Conservation (phyloP, 2,888 invertebrate genomes). For the Aphodius granarius region DNA sequence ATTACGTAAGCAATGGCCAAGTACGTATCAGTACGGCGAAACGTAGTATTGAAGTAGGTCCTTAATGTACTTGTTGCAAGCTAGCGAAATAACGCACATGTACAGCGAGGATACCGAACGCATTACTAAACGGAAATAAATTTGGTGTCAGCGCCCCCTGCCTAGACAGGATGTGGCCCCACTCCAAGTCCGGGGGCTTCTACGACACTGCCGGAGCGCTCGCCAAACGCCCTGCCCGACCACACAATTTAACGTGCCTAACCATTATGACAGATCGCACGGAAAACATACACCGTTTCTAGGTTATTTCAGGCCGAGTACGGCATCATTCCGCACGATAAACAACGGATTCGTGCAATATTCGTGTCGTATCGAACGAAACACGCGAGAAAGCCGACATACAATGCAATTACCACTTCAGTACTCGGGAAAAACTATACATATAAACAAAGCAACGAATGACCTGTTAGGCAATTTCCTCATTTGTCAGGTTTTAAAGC, state of each 20-base stretch:
- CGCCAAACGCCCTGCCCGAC: slow-evolving; percentile 39
- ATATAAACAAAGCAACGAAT: slow-evolving; percentile 53
- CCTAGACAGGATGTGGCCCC: slow-evolving; percentile 44
- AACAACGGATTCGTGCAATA: neutral
- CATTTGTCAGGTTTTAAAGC: slow-evolving; percentile 40
- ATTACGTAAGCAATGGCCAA: neutral
- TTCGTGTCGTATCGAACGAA: neutral
- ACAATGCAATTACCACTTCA: slow-evolving; percentile 25
- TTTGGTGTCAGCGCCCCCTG: slow-evolving; percentile 46
- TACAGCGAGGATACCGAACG: slow-evolving; percentile 7
- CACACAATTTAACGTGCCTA: slow-evolving; percentile 31
- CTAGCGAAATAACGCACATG: slow-evolving; percentile 17
- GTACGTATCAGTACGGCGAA: neutral
- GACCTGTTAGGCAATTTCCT: slow-evolving; percentile 55
- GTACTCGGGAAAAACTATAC: slow-evolving; percentile 29
- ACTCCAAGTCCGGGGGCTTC: slow-evolving; percentile 50
- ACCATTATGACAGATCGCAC: slow-evolving; percentile 38
- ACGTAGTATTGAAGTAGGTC: neutral
- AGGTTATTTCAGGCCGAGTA: slow-evolving; percentile 26
- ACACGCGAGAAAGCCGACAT: slow-evolving; percentile 1
- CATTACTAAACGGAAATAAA: slow-evolving; percentile 37
- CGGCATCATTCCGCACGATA: neutral
- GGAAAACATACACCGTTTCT: slow-evolving; percentile 26
- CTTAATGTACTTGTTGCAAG: neutral
- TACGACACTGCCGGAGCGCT: slow-evolving; percentile 41